Base-by-base conservation (phyloP, 2,113 vertebrate genomes). In the Barbus barbus region DNA sequence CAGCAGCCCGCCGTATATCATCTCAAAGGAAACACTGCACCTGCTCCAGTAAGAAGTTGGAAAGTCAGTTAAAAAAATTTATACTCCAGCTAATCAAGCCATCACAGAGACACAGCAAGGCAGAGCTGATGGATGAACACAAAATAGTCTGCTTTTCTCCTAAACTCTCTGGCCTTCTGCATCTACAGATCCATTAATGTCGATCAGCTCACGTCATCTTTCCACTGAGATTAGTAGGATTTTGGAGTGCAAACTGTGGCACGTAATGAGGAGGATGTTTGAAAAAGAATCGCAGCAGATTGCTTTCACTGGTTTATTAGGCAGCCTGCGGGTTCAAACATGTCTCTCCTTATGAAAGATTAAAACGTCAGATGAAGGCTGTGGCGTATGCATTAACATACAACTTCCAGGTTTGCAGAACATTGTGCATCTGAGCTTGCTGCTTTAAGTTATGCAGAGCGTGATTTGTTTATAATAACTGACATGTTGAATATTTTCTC, bases 301-400 rank as follows among this genome's bases (percentile, higher is more conserved):
- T 76, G 44, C 85, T 84, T 83, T 61, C 38, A 28, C 75, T 65
- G 61, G 80, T 88, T 80, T 83, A 71, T 76, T 83, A 69, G 38
- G 79, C 83, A 46, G 53, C 65, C 60, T 71, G 58, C 77, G n/a
- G 44, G 83, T 81, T 85, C 71, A 82, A 75, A 76, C 78, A 81
- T 82, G 87, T 74, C 80, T 83, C 13, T 44, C 63, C 76, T 81
- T 72, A 26, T 84, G 44, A 86, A 79, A 86, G 76, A 85, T 80
- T 33, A 83, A 33, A 83, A 81, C 28, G 8, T 61, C 77, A 58
- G 36, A 14, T 48, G 78, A 48, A 20, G 51, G 16, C 28, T 31
- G 69, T 1, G 16, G 26, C 22, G 38, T 41, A 18, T 72, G 53
- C 33, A 60, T 79, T 65, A 60, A 41, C 77, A 38, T 75, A 51